Evolutionary conservation across 2,797 vertebrate genomes (phyloP).

Genomic region (Spinus olivaceus): DNA sequence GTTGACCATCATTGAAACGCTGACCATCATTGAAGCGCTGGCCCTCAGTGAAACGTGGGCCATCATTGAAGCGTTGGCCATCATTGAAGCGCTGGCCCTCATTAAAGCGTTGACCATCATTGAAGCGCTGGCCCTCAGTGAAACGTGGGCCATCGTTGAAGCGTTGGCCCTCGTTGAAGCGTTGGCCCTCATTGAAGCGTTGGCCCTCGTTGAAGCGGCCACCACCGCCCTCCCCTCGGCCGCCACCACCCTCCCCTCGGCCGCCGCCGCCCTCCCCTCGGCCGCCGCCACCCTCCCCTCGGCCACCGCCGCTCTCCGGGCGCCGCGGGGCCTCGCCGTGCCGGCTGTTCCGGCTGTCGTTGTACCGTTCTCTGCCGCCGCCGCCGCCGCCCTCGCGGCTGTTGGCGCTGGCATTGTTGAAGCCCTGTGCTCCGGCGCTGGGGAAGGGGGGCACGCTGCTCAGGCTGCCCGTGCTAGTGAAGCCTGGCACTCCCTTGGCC

Average conservation of each 20-base stretch:
- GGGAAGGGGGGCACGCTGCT: conserved; percentile 84
- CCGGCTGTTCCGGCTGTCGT: conserved; percentile 59
- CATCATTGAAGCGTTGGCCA: not conserved
- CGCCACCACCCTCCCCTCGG: too few species aligned
- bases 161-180: accelerated
- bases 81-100: accelerated
- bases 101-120: accelerated
- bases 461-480: conserved; percentile 85
- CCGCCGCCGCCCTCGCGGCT: conserved; percentile 55
- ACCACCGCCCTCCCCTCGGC: too few species aligned
- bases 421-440: conserved; percentile 7
- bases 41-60: accelerated
- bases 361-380: conserved; percentile 66
- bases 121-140: accelerated
- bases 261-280: too few species aligned
- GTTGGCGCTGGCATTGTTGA: conserved; percentile 52
- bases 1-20: not conserved
- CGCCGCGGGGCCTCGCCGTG: conserved; percentile 64
- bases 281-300: too few species aligned
- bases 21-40: not conserved
- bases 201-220: accelerated
- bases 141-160: accelerated
- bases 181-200: accelerated
- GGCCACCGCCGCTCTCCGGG: not conserved
- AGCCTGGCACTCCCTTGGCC: conserved; percentile 78